Percentiles rank a stretch among this genome's conserved stretches.
These are phyloP conservation scores for Tupaia tana DNA, from an alignment of 2,113 vertebrate genomes.

Conservation along the genomic window DNA sequence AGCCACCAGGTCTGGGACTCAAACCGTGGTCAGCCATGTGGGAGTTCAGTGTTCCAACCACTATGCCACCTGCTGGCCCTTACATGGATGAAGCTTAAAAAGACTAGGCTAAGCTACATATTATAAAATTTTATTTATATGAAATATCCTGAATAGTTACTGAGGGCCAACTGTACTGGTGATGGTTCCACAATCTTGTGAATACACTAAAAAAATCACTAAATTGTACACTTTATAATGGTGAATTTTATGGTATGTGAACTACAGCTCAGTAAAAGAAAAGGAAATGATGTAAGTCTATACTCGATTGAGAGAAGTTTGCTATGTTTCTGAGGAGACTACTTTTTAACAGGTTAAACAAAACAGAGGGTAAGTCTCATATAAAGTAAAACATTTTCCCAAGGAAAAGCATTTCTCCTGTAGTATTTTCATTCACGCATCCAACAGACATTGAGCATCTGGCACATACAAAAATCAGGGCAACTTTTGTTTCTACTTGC, in stretches of 20 bases:
- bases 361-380: conserved; percentile 38
- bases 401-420: conserved; percentile 32
- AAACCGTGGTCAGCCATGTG: no score
- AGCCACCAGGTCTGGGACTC: no score
- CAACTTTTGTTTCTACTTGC: conserved; percentile 81
- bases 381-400: conserved; percentile 16
- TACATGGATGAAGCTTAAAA: conserved; percentile 29
- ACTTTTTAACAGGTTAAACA: conserved; percentile 22
- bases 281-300: conserved; percentile 8
- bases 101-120: conserved; percentile 36
- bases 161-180: not conserved
- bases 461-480: conserved; percentile 9
- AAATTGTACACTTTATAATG: conserved; percentile 45
- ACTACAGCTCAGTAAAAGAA: conserved; percentile 44
- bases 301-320: not conserved
- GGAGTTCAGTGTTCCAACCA: no score
- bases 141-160: conserved; percentile 39
- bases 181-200: not conserved
- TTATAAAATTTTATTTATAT: conserved; percentile 4
- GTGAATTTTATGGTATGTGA: not conserved
- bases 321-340: not conserved
- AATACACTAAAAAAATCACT: conserved; percentile 17
- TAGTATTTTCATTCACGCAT: not conserved
- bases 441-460: not conserved
- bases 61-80: no score